phyloP scores from a whole-genome alignment of 2,113 vertebrate genomes.

The Heterotis niloticus region DNA sequence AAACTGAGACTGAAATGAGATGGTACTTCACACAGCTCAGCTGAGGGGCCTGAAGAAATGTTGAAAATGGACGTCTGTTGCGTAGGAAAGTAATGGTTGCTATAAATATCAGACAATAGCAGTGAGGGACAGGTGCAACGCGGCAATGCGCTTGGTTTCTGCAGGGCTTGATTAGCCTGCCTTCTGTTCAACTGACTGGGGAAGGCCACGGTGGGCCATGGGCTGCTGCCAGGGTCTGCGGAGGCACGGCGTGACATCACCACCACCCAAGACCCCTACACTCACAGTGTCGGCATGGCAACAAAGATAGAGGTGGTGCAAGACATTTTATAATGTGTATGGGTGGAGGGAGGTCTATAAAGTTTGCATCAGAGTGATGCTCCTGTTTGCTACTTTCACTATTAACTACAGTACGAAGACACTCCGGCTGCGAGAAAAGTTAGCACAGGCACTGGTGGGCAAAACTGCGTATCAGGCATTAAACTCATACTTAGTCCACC shows the following conservation, averaged over 20 bases:
- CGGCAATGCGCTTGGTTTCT: slow-evolving; percentile 23
- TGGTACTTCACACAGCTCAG: background rate
- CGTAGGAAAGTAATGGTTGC: slow-evolving; percentile 3
- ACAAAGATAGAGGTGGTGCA: background rate
- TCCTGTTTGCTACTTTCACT: slow-evolving; percentile 17
- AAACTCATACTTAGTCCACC: background rate
- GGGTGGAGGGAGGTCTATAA: background rate
- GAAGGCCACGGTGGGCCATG: slow-evolving; percentile 24
- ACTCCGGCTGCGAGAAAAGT: slow-evolving; percentile 20
- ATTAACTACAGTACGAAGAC: background rate
- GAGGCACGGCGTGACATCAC: background rate
- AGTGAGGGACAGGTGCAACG: slow-evolving; percentile 28
- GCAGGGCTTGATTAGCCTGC: slow-evolving; percentile 22
- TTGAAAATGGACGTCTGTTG: background rate
- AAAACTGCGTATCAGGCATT: slow-evolving; percentile 3
- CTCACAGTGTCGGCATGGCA: background rate
- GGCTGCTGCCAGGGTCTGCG: background rate
- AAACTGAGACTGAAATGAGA: background rate
- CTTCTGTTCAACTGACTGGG: slow-evolving; percentile 24
- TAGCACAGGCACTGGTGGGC: background rate
- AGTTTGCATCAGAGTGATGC: background rate
- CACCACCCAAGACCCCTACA: slow-evolving; percentile 20
- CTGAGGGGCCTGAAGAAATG: slow-evolving; percentile 9
- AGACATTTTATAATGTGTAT: background rate
- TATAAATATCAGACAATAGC: background rate